Evolutionary conservation across 2,113 vertebrate genomes (phyloP), one percentile per base, ranked within the genome.

Genomic region (Zosterops hypoxanthus): DNA sequence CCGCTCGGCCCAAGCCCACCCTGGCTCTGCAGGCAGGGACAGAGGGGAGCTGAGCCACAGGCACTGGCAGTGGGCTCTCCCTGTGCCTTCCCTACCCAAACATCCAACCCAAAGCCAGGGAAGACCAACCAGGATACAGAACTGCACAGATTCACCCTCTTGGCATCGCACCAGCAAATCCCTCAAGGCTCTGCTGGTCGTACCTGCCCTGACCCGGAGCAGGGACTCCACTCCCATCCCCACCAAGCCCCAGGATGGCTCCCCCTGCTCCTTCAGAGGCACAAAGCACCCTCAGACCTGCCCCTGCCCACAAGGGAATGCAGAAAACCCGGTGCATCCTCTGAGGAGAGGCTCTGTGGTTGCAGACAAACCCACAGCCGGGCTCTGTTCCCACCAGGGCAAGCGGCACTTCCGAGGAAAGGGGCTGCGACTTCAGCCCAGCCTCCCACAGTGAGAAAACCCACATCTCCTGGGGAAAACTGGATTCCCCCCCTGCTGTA

Each of bases 321-420:
- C 64, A 29, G 49, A 56, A 71, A 71, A 68, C 66, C 71, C 18
- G 9, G 70, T 5, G 2, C 1, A 6, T 33, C 39, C 47, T 29
- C 68, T 33, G 63, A 49, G 63, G 70, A 76, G 70, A 47, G 39
- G 24, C 78, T 21, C 73, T 57, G 70, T 0, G 34, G 44, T 20
- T 25, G 56, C 5, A 63, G 73, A 60, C 4, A 46, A 81, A 65
- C 36, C 46, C 65, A 13, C 42, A 39, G 72, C 57, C 20, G 1
- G 1, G 68, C 63, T 1, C 0, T 3, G 1, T 8, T 34, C 76
- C 86, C 72, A 24, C 18, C 10, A 4, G 3, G 26, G 22, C 14
- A 6, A 56, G 22, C 7, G 0, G 56, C 76, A 9, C 42, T 76
- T 80, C 78, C 14, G 6, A 50, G 39, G 73, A 41, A 78, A 60